These are phyloP conservation scores for Artibeus lituratus DNA, from an alignment of 2,797 vertebrate genomes.

Conservation along the genomic window DNA sequence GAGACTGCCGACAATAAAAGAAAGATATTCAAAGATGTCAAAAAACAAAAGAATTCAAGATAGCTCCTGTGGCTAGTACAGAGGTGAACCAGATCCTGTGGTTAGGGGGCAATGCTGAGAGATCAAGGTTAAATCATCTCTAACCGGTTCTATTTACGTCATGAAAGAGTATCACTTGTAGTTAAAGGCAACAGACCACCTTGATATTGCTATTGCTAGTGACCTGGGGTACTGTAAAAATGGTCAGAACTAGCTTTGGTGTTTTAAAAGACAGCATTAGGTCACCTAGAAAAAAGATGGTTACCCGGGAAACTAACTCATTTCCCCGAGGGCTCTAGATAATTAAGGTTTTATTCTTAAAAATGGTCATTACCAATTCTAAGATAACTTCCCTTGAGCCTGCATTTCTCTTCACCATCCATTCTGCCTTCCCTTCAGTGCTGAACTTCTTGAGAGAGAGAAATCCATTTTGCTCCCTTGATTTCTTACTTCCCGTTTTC, in stretches of 20 bases:
- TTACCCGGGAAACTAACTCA: background rate
- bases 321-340: background rate
- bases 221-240: background rate
- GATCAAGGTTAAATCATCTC: background rate
- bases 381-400: background rate
- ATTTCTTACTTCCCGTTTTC: background rate
- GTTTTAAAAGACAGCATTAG: constrained; percentile 39
- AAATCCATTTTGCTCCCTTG: background rate
- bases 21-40: background rate
- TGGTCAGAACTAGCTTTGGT: background rate
- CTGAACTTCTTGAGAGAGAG: background rate
- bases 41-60: background rate
- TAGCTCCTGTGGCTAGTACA: background rate
- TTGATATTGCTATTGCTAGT: background rate
- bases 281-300: constrained; percentile 11
- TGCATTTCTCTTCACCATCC: background rate
- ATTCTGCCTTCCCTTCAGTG: background rate
- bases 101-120: background rate
- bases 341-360: constrained; percentile 32
- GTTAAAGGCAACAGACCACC: background rate
- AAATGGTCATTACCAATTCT: background rate
- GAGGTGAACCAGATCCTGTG: background rate
- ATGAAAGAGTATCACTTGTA: background rate
- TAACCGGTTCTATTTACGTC: background rate
- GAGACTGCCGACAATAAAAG: background rate